Conservation (phyloP, 2,888 invertebrate species). For the Sclerodermus sp. region DNA sequence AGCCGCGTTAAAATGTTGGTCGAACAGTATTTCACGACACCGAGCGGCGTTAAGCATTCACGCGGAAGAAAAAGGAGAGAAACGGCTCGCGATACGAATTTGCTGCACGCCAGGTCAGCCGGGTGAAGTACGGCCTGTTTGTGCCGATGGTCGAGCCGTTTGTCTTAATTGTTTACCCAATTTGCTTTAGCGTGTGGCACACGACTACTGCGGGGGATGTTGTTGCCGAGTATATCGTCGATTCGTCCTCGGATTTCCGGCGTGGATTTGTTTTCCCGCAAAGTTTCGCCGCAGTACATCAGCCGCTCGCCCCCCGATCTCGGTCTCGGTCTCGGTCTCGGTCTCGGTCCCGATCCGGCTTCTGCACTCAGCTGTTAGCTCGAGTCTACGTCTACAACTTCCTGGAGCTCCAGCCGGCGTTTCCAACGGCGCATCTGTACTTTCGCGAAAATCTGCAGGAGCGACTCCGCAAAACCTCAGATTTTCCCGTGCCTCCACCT, state of each 20-base stretch:
- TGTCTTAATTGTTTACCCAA: conserved; percentile 38
- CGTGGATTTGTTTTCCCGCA: conserved; percentile 55
- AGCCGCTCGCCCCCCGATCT: conserved; percentile 35
- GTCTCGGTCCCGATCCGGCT: too few relatives aligned
- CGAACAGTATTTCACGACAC: too few relatives aligned
- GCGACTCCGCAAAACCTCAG: conserved; percentile 21
- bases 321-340: conserved; percentile 32
- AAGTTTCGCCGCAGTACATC: conserved; percentile 53
- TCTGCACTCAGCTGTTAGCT: conserved; percentile 52
- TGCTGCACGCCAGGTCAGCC: conserved; percentile 11
- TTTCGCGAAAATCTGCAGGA: conserved; percentile 26
- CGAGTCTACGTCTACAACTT: conserved; percentile 49
- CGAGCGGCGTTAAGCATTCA: too few relatives aligned
- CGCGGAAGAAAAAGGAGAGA: conserved; percentile 9
- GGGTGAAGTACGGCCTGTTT: conserved; percentile 22
- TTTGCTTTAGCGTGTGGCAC: conserved; percentile 24
- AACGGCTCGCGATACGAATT: conserved; percentile 21
- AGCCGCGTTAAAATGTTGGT: too few relatives aligned
- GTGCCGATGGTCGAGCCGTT: conserved; percentile 31
- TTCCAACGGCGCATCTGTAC: conserved; percentile 37
- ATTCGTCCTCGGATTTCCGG: conserved; percentile 39
- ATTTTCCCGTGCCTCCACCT: too few relatives aligned
- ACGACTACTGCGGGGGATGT: conserved; percentile 11
- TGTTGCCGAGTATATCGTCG: conserved; percentile 30
- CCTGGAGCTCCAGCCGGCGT: conserved; percentile 34